These are phyloP conservation scores for Pao palembangensis DNA, from an alignment of 2,113 vertebrate species.

Conservation along the genomic window DNA sequence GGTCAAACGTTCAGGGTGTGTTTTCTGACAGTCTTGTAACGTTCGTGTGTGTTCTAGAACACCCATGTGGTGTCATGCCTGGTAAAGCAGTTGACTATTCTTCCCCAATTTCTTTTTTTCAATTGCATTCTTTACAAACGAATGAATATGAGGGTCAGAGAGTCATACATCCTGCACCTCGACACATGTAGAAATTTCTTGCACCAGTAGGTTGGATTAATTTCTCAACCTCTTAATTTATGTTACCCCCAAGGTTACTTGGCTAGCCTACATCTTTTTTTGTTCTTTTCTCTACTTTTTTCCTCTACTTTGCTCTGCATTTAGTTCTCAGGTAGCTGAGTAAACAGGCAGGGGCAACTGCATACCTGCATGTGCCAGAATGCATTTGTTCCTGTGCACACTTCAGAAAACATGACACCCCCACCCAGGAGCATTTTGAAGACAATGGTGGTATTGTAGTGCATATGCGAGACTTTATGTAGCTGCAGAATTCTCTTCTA, in stretches of 20 bases:
- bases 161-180: slow-evolving; percentile 20
- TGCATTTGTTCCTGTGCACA: background rate
- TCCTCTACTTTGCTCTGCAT: slow-evolving; percentile 25
- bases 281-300: no score
- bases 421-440: no score
- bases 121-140: background rate
- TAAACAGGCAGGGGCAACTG: slow-evolving; percentile 37
- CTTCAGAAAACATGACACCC: background rate
- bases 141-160: slow-evolving; percentile 3
- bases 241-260: background rate
- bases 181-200: background rate
- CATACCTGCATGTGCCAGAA: slow-evolving; percentile 35
- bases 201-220: slow-evolving; percentile 12
- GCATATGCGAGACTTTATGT: no score
- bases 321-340: slow-evolving; percentile 52
- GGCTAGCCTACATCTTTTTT: background rate
- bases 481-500: no score
- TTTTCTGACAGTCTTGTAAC: background rate
- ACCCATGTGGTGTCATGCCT: no score
- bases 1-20: background rate
- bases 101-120: background rate
- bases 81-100: no score
- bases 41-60: background rate
- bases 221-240: slow-evolving; percentile 12
- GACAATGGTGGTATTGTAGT: no score